Conservation (phyloP, 2,888 invertebrate species). For the Sinotaia quadrata region DNA sequence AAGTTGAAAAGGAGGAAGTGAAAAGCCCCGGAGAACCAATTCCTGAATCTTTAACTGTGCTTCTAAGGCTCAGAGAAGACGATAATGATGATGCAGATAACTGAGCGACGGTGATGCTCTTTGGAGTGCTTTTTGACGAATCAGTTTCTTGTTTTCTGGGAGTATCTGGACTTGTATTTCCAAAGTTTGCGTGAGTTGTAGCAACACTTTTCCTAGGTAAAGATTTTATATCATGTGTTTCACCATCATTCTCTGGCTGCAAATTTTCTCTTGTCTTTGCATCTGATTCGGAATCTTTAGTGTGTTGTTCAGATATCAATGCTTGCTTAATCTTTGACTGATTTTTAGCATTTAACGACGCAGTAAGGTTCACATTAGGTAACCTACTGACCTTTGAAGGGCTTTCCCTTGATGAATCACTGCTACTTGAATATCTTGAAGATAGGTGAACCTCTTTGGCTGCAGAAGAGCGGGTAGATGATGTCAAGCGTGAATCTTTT, state of each 20-base stretch:
- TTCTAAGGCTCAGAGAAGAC: no score
- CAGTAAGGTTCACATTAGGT: not conserved
- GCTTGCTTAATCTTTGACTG: constrained; percentile 5
- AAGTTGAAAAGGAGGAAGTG: constrained; percentile 16
- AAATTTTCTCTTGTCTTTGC: no score
- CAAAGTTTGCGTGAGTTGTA: no score
- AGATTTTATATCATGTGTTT: no score
- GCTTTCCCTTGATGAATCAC: constrained; percentile 6
- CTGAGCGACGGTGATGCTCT: no score
- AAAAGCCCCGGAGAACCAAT: constrained; percentile 16
- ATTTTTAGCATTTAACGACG: not conserved
- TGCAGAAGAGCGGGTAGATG: constrained; percentile 16
- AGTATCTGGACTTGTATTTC: no score
- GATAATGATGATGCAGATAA: no score
- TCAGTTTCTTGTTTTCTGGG: no score
- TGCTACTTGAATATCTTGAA: not conserved
- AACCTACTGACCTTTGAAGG: not conserved
- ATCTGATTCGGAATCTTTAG: not conserved
- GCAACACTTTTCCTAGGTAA: no score
- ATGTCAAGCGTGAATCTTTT: not conserved
- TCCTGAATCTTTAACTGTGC: constrained; percentile 19
- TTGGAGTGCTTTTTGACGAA: no score
- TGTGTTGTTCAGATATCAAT: constrained; percentile 3
- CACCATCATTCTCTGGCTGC: no score
- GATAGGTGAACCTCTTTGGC: constrained; percentile 4